These are phyloP conservation scores for Meteorus colon DNA, from an alignment of 2,888 invertebrate species.

Conservation along the genomic window DNA sequence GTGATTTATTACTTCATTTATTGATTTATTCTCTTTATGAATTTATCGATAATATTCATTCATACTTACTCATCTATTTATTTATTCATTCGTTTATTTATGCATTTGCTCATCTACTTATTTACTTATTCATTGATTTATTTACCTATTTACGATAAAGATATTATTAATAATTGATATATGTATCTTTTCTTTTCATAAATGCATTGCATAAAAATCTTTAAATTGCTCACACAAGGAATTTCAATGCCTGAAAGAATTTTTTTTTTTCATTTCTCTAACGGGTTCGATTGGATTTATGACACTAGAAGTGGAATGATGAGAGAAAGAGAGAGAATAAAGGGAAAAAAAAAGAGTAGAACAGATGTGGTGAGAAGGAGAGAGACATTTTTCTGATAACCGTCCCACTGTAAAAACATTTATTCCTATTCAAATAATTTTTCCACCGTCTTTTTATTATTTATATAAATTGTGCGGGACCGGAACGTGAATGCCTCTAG, in stretches of 20 bases:
- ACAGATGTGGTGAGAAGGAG: too few species aligned
- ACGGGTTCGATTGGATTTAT: slow-evolving; percentile 15
- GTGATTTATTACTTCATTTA: too few species aligned
- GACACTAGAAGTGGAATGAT: neutral
- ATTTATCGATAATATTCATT: too few species aligned
- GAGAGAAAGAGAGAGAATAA: neutral
- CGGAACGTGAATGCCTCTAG: slow-evolving; percentile 55
- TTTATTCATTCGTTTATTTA: neutral
- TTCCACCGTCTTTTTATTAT: neutral
- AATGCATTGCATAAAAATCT: neutral
- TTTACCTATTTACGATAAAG: neutral
- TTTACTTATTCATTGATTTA: too few species aligned
- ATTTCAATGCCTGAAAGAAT: neutral
- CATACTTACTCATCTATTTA: neutral
- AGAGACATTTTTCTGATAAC: neutral
- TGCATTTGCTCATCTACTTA: neutral
- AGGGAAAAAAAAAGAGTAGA: neutral
- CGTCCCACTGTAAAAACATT: neutral
- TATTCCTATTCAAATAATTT: neutral
- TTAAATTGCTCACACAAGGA: slow-evolving; percentile 1
- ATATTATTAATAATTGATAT: neutral
- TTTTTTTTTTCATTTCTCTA: neutral
- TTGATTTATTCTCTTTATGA: too few species aligned
- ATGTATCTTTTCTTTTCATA: slow-evolving; percentile 18
- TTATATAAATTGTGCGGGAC: slow-evolving; percentile 56